phyloP scores from a whole-genome alignment of 2,888 invertebrate genomes.

The Hyppa rectilinea region DNA sequence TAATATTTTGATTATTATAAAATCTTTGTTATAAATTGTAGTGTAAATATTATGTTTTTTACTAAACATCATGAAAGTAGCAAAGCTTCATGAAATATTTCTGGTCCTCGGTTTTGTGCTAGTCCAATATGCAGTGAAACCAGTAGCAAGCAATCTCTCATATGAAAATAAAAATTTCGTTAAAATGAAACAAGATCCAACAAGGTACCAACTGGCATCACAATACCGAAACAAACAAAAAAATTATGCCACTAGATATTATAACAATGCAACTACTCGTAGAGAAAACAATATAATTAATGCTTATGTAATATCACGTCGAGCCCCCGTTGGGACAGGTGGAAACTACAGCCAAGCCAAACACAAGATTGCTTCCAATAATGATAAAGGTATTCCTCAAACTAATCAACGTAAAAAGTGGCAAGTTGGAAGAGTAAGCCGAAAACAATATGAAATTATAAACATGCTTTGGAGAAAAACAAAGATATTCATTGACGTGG shows the following conservation, averaged over 20 bases:
- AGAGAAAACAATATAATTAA: conserved; percentile 22
- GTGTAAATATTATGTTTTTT: conserved; percentile 13
- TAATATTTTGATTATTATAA: background rate
- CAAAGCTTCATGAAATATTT: conserved; percentile 24
- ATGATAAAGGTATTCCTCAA: conserved; percentile 21
- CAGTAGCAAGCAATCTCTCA: conserved; percentile 37
- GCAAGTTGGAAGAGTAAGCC: conserved; percentile 76
- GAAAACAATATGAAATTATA: conserved; percentile 80
- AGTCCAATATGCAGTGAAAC: conserved; percentile 31
- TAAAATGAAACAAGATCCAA: conserved; percentile 50
- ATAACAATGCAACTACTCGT: conserved; percentile 22
- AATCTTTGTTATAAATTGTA: conserved; percentile 33
- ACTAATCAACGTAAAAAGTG: conserved; percentile 66
- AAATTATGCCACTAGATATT: conserved; percentile 15
- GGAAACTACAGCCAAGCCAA: conserved; percentile 40
- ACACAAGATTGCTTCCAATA: conserved; percentile 18
- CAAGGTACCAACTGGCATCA: conserved; percentile 32
- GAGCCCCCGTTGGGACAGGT: background rate
- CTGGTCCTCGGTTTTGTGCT: conserved; percentile 27
- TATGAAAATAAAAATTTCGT: conserved; percentile 52
- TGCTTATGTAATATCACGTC: conserved; percentile 1
- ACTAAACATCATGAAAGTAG: conserved; percentile 39
- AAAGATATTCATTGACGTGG: conserved; percentile 73
- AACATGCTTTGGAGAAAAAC: conserved; percentile 82
- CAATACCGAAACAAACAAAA: conserved; percentile 31